Base-by-base conservation (phyloP, 2,888 invertebrate genomes). In the Onchidella celtica region DNA sequence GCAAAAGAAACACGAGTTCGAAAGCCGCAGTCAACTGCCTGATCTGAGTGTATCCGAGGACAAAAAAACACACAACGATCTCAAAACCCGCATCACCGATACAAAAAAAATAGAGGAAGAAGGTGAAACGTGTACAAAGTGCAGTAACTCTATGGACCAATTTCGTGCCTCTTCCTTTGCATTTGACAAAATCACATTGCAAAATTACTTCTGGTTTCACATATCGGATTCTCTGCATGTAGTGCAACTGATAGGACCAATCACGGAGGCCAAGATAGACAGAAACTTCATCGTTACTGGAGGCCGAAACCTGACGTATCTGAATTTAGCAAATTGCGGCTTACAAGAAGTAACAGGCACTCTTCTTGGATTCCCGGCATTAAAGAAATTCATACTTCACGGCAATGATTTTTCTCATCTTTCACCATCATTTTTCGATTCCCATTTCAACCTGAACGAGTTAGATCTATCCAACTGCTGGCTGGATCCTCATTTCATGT, bases 361-460 rank as follows among this genome's bases (percentile, higher is more conserved):
- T 3, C n/a, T 79, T 0, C 0, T 27, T 40, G 79, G 79, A 24
- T 14, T 79, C 0, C 24, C 40, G 29, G 14, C 47, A 1, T 14
- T 79, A 63, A 3, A 61, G n/a, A 47, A 32, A 36, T 32, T 79
- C 0, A 2, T 68, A 14, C 21, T 79, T 34, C 72, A 70, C 24
- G 63, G 72, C 6, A 79, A 79, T 55, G 40, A 79, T 59, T 21
- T 34, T 6, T 47, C 61, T 34, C 11, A 24, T 0, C 17, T 79
- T 29, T 61, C 79, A 24, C 63, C 21, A 32, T 32, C 63, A 34
- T 79, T 79, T 63, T 72, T 79, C 47, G 72, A 79, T 47, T 21
- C 47, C 17, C 9, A 72, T 34, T 27, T 21, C 4, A 3, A 36
- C 6, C 27, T 79, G 11, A 24, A 63, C 32, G 55, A 70, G 6